phyloP scores from a whole-genome alignment of 2,888 invertebrate species.

The Cotesia congregata region DNA sequence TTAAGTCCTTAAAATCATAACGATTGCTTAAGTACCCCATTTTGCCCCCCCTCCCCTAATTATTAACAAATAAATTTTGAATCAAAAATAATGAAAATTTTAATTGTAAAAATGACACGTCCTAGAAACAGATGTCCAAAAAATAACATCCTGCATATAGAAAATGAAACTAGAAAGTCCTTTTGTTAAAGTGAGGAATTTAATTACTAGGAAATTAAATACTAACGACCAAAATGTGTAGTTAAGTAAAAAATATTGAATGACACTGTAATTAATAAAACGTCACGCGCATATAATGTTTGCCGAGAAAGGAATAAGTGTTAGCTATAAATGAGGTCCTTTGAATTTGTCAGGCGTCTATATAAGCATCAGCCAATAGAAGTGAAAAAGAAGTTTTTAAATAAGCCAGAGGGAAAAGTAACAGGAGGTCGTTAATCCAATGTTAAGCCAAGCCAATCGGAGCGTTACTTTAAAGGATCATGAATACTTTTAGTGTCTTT shows the following conservation, averaged over 20 bases:
- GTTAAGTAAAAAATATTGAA: background rate
- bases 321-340: background rate
- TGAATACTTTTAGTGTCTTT: background rate
- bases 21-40: too few species aligned
- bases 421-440: constrained; percentile 9
- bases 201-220: background rate
- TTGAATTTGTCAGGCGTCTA: background rate
- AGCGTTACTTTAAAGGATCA: constrained; percentile 31
- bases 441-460: constrained; percentile 20
- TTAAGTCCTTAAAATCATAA: too few species aligned
- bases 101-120: too few species aligned
- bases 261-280: constrained; percentile 1
- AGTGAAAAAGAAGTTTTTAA: background rate
- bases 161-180: background rate
- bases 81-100: too few species aligned
- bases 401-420: constrained; percentile 7
- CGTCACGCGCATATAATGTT: background rate
- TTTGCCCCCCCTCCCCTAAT: too few species aligned
- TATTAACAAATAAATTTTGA: too few species aligned
- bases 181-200: background rate
- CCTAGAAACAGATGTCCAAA: too few species aligned
- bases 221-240: background rate
- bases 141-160: too few species aligned
- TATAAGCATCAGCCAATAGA: background rate
- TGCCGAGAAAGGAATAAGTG: background rate